Evolutionary conservation across 2,797 vertebrate genomes (phyloP).

Genomic region (Gadopsis marmoratus): DNA sequence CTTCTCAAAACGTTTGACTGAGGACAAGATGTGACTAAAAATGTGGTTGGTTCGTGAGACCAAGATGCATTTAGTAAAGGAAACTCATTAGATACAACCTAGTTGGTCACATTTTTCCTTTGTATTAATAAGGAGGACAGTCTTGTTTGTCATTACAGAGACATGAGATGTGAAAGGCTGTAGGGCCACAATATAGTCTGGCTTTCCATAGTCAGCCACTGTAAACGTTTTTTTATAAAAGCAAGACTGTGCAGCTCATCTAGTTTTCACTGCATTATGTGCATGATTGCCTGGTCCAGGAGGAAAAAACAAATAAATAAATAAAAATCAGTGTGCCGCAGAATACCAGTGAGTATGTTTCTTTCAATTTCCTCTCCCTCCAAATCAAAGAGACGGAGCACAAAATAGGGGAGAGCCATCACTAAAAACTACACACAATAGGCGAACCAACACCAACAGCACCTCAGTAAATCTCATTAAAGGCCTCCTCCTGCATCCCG

Average conservation of each 20-base stretch:
- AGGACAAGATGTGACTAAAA: not conserved
- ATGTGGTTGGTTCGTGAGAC: not conserved
- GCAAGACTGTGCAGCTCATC: conserved; percentile 13
- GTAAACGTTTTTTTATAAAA: conserved; percentile 27
- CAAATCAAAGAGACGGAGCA: conserved; percentile 29
- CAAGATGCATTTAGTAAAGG: conserved; percentile 7
- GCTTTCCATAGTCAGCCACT: conserved; percentile 1
- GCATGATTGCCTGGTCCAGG: not conserved
- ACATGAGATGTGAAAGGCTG: conserved; percentile 20
- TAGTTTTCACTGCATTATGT: conserved; percentile 27
- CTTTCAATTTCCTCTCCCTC: conserved; percentile 47
- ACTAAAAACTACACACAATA: conserved; percentile 37
- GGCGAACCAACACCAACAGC: conserved; percentile 37
- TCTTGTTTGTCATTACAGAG: conserved; percentile 12
- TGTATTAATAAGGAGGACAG: not conserved
- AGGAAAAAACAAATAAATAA: not conserved
- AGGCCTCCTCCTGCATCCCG: conserved; percentile 52
- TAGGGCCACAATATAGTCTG: conserved; percentile 9
- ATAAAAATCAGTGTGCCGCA: conserved; percentile 28
- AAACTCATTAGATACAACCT: not conserved
- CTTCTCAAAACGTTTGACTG: not conserved
- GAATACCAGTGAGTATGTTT: conserved; percentile 32
- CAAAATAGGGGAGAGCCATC: conserved; percentile 39
- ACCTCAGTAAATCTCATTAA: conserved; percentile 69
- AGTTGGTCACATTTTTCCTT: not conserved